Conservation (phyloP, 2,113 vertebrate species). For the Neopipo cinnamomea region DNA sequence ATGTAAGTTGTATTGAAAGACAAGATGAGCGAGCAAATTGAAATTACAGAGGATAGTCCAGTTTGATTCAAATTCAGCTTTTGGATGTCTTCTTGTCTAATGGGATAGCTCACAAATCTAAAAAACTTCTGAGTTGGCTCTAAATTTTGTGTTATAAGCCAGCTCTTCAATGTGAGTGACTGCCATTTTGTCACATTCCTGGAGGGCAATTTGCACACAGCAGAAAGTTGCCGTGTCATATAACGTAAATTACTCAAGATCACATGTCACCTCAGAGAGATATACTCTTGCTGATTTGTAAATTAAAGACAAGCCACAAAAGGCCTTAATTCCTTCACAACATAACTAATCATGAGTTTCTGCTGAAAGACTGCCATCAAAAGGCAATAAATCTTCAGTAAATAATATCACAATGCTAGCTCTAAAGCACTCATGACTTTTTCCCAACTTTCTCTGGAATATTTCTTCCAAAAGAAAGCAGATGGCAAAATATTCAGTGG, state of each 20-base stretch:
- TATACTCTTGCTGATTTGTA: conserved; percentile 56
- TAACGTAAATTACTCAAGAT: conserved; percentile 20
- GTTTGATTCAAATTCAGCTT: not conserved
- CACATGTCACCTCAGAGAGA: conserved; percentile 29
- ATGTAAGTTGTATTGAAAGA: not conserved
- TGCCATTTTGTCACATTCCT: not conserved
- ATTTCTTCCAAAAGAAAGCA: conserved; percentile 56
- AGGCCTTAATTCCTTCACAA: conserved; percentile 49
- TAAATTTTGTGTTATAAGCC: not conserved
- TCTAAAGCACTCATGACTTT: conserved; percentile 39
- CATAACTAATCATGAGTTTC: conserved; percentile 39
- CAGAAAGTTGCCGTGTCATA: not conserved
- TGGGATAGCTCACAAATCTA: not conserved
- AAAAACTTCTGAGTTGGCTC: not conserved
- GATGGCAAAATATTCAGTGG: conserved; percentile 47
- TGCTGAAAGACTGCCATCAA: conserved; percentile 64
- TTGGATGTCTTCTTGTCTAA: not conserved
- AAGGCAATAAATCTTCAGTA: conserved; percentile 63
- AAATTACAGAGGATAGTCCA: not conserved
- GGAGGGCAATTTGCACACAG: conserved; percentile 3
- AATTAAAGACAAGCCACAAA: conserved; percentile 58
- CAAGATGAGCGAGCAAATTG: not conserved
- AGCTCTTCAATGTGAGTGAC: not conserved
- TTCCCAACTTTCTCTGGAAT: conserved; percentile 45
- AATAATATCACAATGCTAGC: conserved; percentile 47